These are phyloP conservation scores for Malthinus flaveolus DNA, from an alignment of 2,888 invertebrate species.

Conservation along the genomic window DNA sequence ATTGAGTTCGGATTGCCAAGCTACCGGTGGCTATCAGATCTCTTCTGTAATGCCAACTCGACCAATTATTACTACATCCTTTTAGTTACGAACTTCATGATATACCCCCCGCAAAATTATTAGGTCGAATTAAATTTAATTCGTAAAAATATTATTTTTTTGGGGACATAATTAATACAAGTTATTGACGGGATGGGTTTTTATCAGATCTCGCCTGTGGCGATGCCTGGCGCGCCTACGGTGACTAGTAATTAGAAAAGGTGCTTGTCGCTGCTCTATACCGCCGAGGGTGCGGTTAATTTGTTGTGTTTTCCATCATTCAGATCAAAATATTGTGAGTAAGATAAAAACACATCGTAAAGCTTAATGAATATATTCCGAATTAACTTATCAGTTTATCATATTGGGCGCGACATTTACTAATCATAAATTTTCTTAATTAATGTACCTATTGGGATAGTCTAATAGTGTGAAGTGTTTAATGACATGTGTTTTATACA, in stretches of 20 bases:
- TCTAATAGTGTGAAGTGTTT: slow-evolving; percentile 40
- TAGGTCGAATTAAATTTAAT: slow-evolving; percentile 16
- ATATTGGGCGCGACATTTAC: slow-evolving; percentile 46
- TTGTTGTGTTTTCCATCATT: slow-evolving; percentile 41
- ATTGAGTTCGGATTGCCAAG: slow-evolving; percentile 55
- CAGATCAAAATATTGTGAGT: slow-evolving; percentile 44
- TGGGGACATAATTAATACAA: not conserved
- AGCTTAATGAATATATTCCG: slow-evolving; percentile 43
- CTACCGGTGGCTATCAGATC: slow-evolving; percentile 47
- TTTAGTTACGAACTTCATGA: slow-evolving; percentile 12
- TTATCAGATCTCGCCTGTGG: slow-evolving; percentile 37
- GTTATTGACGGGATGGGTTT: slow-evolving; percentile 32
- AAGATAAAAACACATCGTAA: slow-evolving; percentile 48
- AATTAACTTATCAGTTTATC: slow-evolving; percentile 44
- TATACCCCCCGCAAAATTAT: slow-evolving; percentile 7
- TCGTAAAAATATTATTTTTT: no score
- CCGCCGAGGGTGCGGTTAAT: slow-evolving; percentile 40
- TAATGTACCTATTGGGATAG: slow-evolving; percentile 43
- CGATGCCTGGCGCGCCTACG: slow-evolving; percentile 25
- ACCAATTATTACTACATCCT: slow-evolving; percentile 44
- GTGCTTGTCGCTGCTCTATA: slow-evolving; percentile 35
- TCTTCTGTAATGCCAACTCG: slow-evolving; percentile 40
- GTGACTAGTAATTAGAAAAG: slow-evolving; percentile 41
- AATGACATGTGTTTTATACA: slow-evolving; percentile 34
- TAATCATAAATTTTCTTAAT: slow-evolving; percentile 48